Evolutionary conservation across 1,140 invertebrate genomes (phyloP), one percentile per base, ranked within the genome.

Genomic region (Caenorhabditis tropicalis): DNA sequence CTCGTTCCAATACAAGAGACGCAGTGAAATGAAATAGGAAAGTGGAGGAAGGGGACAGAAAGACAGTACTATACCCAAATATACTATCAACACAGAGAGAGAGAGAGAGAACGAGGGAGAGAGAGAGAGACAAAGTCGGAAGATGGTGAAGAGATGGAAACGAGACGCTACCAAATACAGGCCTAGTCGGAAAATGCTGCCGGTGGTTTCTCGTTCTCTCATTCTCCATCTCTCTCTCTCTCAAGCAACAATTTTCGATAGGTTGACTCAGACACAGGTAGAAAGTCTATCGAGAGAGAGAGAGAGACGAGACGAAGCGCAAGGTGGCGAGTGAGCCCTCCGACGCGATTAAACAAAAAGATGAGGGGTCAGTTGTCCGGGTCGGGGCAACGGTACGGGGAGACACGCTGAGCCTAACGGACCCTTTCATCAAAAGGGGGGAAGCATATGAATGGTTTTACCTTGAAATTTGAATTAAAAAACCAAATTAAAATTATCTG

Each of bases 131-230:
- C 9, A 9, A 36, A n/a, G n/a, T n/a, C n/a, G n/a, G n/a, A n/a
- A n/a, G n/a, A n/a, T n/a, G n/a, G n/a, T n/a, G n/a, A n/a, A n/a
- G n/a, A n/a, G n/a, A n/a, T n/a, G n/a, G 31, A 70, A 16, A 33
- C 12, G 10, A 43, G 33, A 74, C 27, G 33, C 36, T 31, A 24
- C 65, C 82, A 74, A 74, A 83, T 74, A 83, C 49, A 49, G 60
- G 29, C 43, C 39, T 43, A 12, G 39, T 6, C 39, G 5, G 39
- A 43, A 43, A 43, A 12, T 6, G 39, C n/a, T n/a, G 12, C 39
- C 12, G 39, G 12, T 43, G 39, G 39, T 43, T 43, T 43, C 39
- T 43, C 39, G 39, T 12, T 43, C 12, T 43, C 39, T 43, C 39
- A 6, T 12, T 6, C 39, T 43, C 12, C 12, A 5, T 43, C 39